A percentile compares a stretch with the other conserved stretches of the same genome.
Conservation (phyloP, 2,888 invertebrate species). For the Mythimna loreyi region DNA sequence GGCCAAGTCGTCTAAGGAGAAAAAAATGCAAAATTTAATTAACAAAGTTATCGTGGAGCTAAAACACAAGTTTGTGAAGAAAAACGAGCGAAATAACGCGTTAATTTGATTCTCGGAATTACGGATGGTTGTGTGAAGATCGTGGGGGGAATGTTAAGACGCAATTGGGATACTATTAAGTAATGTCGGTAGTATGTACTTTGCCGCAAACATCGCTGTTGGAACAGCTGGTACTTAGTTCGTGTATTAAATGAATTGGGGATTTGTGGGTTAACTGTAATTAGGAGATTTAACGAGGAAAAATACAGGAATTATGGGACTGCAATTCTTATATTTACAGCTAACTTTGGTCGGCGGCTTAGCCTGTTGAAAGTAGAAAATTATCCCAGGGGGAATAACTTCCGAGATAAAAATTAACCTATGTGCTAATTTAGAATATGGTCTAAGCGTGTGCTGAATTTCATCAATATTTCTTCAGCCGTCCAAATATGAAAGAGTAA, state of each 20-base stretch:
- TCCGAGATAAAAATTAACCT: too few relatives aligned
- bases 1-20: conserved; percentile 65
- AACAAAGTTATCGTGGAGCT: conserved; percentile 88
- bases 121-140: conserved; percentile 83
- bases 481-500: too few relatives aligned
- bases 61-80: conserved; percentile 89
- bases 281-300: not conserved
- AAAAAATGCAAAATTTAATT: conserved; percentile 89
- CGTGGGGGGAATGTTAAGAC: conserved; percentile 80
- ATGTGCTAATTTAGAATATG: too few relatives aligned
- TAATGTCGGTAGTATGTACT: conserved; percentile 1
- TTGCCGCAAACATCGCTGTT: conserved; percentile 1
- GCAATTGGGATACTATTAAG: conserved; percentile 42
- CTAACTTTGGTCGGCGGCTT: too few relatives aligned
- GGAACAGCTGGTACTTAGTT: not conserved
- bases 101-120: conserved; percentile 89
- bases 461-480: too few relatives aligned
- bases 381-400: too few relatives aligned
- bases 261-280: conserved; percentile 6
- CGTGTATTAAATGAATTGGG: conserved; percentile 1
- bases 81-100: conserved; percentile 88
- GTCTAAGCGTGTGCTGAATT: too few relatives aligned
- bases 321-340: not conserved
- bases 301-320: not conserved
- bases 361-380: too few relatives aligned